Conservation (phyloP, 2,113 vertebrate species). For the Glaucomys volans region DNA sequence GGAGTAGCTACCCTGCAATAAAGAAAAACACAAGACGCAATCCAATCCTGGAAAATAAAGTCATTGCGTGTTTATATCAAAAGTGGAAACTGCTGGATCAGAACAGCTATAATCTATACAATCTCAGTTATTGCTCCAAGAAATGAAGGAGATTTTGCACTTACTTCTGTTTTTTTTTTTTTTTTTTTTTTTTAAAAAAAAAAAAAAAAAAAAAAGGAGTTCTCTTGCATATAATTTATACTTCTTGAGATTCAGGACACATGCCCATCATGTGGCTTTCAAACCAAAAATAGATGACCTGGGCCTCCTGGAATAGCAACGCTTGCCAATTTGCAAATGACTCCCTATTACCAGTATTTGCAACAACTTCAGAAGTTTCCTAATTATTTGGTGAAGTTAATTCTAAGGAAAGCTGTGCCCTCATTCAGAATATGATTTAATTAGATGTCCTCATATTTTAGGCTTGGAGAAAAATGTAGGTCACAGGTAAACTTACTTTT, state of each 20-base stretch:
- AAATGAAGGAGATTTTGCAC: not conserved
- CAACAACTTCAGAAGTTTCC: slow-evolving; percentile 65
- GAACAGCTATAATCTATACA: not conserved
- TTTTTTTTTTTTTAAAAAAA: too few relatives aligned
- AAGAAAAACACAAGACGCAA: not conserved
- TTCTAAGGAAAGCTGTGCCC: slow-evolving; percentile 64
- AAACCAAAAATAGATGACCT: slow-evolving; percentile 72
- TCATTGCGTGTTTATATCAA: not conserved
- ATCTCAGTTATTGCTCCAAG: not conserved
- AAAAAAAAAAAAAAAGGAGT: not conserved
- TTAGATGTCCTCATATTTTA: slow-evolving; percentile 48
- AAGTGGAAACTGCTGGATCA: not conserved
- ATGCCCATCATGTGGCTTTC: not conserved
- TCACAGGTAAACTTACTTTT: slow-evolving; percentile 62
- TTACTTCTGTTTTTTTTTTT: too few relatives aligned
- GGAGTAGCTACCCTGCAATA: not conserved
- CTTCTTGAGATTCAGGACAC: slow-evolving; percentile 16
- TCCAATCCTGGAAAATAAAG: not conserved
- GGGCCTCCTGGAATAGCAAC: slow-evolving; percentile 43
- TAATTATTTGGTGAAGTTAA: slow-evolving; percentile 76
- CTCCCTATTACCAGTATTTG: slow-evolving; percentile 61
- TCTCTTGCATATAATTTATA: slow-evolving; percentile 37
- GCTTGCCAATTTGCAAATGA: slow-evolving; percentile 69
- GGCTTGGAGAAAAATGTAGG: slow-evolving; percentile 45
- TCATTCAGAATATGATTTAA: slow-evolving; percentile 73